Conservation (phyloP, 2,888 invertebrate genomes). For the Pherbina coryleti region DNA sequence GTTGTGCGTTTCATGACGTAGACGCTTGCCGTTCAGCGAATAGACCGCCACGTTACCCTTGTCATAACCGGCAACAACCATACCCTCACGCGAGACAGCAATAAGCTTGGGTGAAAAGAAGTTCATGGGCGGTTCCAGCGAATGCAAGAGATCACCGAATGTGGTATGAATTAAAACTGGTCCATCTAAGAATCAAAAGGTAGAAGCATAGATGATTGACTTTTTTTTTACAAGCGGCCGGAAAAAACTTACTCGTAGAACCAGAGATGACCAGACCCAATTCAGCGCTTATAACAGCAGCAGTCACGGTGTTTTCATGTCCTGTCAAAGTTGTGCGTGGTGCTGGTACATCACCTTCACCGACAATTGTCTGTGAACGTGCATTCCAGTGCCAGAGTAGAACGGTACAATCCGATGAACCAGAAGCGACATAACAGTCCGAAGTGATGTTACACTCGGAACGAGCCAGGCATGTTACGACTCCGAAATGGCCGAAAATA, state of each 20-base stretch:
- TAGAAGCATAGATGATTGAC: neutral
- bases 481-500: conserved; percentile 98
- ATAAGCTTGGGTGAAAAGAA: conserved; percentile 87
- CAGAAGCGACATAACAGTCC: conserved; percentile 98
- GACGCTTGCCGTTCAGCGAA: conserved; percentile 92
- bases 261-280: conserved; percentile 97
- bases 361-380: conserved; percentile 95
- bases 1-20: conserved; percentile 91
- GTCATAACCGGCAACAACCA: conserved; percentile 94
- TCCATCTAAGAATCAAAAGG: conserved; percentile 76
- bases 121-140: conserved; percentile 85
- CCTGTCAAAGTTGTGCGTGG: conserved; percentile 97
- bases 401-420: conserved; percentile 98
- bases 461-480: conserved; percentile 96
- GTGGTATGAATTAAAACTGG: conserved; percentile 98
- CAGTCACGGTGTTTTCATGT: conserved; percentile 95
- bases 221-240: neutral
- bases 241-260: conserved; percentile 75
- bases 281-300: conserved; percentile 97
- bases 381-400: conserved; percentile 99
- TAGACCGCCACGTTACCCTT: conserved; percentile 93
- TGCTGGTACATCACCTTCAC: conserved; percentile 94
- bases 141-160: conserved; percentile 93
- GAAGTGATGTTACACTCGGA: conserved; percentile 99
- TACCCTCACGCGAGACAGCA: conserved; percentile 95